Evolutionary conservation across 2,113 vertebrate genomes (phyloP).

Genomic region (Brachyhypopomus occidentalis): DNA sequence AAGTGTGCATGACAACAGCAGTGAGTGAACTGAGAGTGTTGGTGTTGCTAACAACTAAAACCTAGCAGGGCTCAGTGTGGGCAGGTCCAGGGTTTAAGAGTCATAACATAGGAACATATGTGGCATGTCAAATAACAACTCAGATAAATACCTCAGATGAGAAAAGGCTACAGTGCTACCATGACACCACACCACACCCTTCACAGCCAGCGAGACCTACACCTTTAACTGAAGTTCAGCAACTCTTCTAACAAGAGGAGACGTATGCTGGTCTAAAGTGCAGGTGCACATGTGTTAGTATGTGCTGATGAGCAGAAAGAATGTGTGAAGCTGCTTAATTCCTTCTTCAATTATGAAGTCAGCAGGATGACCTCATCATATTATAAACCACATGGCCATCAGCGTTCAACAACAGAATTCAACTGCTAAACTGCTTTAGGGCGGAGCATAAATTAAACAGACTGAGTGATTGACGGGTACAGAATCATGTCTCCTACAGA

Average conservation of each 20-base stretch:
- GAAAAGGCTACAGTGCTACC: too few relatives aligned
- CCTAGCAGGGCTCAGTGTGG: not conserved
- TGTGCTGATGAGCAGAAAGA: not conserved
- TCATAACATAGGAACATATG: too few relatives aligned
- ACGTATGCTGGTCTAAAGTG: not conserved
- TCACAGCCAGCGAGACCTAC: too few relatives aligned
- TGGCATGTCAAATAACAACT: too few relatives aligned
- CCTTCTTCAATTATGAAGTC: not conserved
- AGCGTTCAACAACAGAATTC: conserved; percentile 1
- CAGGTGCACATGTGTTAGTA: not conserved
- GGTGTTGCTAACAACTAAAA: not conserved
- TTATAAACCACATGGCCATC: not conserved
- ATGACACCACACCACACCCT: too few relatives aligned
- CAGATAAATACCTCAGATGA: too few relatives aligned
- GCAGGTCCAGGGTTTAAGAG: too few relatives aligned
- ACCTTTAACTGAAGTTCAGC: too few relatives aligned
- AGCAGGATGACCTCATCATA: conserved; percentile 3
- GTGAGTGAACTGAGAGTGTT: not conserved
- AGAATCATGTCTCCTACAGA: not conserved
- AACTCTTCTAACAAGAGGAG: too few relatives aligned
- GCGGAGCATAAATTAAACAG: too few relatives aligned
- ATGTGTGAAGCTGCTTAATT: not conserved
- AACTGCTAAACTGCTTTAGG: not conserved
- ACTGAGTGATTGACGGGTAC: too few relatives aligned
- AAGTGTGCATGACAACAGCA: too few relatives aligned